Base-by-base conservation (phyloP, 1,140 invertebrate genomes). In the Musca domestica region DNA sequence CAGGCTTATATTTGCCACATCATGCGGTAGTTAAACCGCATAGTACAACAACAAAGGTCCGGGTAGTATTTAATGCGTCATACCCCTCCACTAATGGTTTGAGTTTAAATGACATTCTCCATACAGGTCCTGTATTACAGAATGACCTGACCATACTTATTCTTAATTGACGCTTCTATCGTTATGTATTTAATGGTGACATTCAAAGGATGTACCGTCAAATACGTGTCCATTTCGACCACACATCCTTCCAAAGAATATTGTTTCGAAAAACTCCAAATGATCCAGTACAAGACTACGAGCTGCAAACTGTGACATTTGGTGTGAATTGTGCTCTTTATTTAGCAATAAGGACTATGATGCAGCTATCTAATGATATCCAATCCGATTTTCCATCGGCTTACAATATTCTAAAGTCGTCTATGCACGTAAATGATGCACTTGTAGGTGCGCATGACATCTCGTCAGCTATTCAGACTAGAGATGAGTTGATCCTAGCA, bases 241-340 rank as follows among this genome's bases (percentile, higher is more conserved):
- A 63, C 58, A 46, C 20, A 15, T 17, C 30, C 7, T 63, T 34
- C 46, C 58, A 63, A 30, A 3, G 58, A 23, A 63, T 63, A 17
- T 17, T 63, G 9, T 46, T 46, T n/a, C 27, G 58, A 1, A 17
- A 19, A n/a, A 47, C 1, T 20, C 58, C n/a, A 19, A 23, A 63
- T 34, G n/a, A 17, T 9, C 12, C 27, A 22, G n/a, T 63, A 17
- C 25, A 30, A n/a, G 58, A 63, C 20, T 63, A n/a, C 15, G 58
- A 41, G 20, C 25, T 63, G 19, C 27, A 63, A 17, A 63, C 58
- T 20, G 58, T 63, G 19, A 63, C 41, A 12, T 34, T 63, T 63
- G 58, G 58, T 1, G 19, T 63, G n/a, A 63, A 63, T 19, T 63
- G 27, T 41, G 58, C 58, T 10, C 58, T 30, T 15, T 63, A 63